phyloP scores from a whole-genome alignment of 2,888 invertebrate genomes.

The Chironomus riparius region DNA sequence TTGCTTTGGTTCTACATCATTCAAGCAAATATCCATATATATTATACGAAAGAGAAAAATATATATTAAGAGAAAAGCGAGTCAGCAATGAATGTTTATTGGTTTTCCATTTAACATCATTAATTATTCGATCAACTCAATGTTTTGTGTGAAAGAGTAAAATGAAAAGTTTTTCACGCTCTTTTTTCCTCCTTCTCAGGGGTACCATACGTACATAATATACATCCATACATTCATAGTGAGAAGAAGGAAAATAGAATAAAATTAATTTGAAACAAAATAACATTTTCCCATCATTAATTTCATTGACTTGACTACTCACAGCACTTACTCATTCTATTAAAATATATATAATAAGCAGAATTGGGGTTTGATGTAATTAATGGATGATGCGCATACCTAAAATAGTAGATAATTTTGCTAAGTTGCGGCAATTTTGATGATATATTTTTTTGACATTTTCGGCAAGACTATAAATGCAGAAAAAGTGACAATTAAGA shows the following conservation, averaged over 20 bases:
- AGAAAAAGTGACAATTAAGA: not conserved
- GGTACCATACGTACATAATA: too few relatives aligned
- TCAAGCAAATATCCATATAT: too few relatives aligned
- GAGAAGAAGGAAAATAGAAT: not conserved
- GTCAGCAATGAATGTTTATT: conserved; percentile 19
- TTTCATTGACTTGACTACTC: conserved; percentile 6
- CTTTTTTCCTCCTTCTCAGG: not conserved
- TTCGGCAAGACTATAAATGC: not conserved
- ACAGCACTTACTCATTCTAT: not conserved
- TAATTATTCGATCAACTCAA: conserved; percentile 26
- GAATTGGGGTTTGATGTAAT: not conserved
- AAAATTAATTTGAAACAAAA: conserved; percentile 19
- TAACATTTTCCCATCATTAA: conserved; percentile 22
- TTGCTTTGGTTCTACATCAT: too few relatives aligned
- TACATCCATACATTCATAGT: not conserved
- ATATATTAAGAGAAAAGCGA: not conserved
- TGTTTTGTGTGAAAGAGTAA: not conserved
- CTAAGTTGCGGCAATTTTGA: too few relatives aligned
- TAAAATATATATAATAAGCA: not conserved
- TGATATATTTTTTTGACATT: too few relatives aligned
- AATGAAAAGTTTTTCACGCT: conserved; percentile 7
- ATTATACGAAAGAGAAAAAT: too few relatives aligned
- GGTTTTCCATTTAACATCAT: conserved; percentile 26
- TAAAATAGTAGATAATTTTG: too few relatives aligned
- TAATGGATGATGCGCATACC: too few relatives aligned